These are phyloP conservation scores for Cetonia aurata DNA, from an alignment of 2,888 invertebrate species.

Conservation along the genomic window DNA sequence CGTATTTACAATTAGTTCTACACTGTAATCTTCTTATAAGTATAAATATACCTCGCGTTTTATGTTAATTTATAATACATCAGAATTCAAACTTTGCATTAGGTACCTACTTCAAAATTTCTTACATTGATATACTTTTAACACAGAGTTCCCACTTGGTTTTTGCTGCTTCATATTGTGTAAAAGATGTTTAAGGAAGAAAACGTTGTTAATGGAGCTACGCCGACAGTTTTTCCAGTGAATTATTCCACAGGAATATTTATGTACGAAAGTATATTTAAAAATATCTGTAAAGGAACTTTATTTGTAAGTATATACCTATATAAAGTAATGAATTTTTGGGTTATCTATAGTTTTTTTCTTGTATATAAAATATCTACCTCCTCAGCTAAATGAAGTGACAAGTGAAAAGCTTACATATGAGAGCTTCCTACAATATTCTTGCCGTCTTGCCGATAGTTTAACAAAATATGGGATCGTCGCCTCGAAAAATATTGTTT, in stretches of 20 bases:
- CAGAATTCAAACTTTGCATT: too few relatives aligned
- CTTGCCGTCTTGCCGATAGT: constrained; percentile 9
- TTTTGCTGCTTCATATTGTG: background rate
- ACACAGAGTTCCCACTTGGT: background rate
- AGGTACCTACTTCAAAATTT: too few relatives aligned
- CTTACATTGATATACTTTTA: too few relatives aligned
- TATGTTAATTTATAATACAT: too few relatives aligned
- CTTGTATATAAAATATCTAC: too few relatives aligned
- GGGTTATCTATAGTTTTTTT: too few relatives aligned
- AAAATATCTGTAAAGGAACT: constrained; percentile 2
- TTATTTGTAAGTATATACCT: background rate
- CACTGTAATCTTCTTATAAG: too few relatives aligned
- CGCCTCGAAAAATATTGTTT: constrained; percentile 1
- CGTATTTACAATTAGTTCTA: too few relatives aligned
- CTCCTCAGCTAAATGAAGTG: constrained; percentile 13
- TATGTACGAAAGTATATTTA: background rate
- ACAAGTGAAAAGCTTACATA: constrained; percentile 26
- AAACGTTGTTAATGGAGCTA: background rate
- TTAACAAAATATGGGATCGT: constrained; percentile 24
- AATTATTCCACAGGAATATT: background rate
- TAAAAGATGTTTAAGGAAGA: background rate
- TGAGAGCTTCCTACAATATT: background rate
- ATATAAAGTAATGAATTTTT: background rate
- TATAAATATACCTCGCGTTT: too few relatives aligned
- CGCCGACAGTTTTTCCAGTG: too few relatives aligned